Conservation (phyloP, 2,888 invertebrate genomes). For the Neelides folsomi region DNA sequence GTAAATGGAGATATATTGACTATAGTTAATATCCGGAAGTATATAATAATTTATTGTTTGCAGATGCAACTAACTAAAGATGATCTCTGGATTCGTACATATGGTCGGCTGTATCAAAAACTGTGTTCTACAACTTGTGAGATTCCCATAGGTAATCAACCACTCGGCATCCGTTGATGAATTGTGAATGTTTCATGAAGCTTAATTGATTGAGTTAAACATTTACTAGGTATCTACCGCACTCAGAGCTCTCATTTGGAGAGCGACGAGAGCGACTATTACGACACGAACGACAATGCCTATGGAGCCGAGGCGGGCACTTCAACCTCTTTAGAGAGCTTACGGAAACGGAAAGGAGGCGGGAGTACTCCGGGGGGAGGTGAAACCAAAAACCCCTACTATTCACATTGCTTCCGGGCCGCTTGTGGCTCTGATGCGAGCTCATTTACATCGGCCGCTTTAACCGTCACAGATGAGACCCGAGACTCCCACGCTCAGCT, state of each 20-base stretch:
- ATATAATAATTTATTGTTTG: constrained; percentile 31
- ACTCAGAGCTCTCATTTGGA: constrained; percentile 62
- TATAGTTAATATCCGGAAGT: neutral
- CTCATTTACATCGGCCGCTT: constrained; percentile 28
- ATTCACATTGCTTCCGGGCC: constrained; percentile 23
- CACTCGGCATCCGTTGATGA: neutral
- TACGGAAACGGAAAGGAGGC: neutral
- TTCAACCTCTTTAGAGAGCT: constrained; percentile 6
- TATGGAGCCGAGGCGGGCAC: constrained; percentile 11
- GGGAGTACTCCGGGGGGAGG: constrained; percentile 5
- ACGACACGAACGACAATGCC: constrained; percentile 13
- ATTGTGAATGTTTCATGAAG: neutral
- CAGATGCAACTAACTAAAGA: constrained; percentile 94
- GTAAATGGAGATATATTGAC: neutral
- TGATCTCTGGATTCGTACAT: constrained; percentile 97
- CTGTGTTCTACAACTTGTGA: constrained; percentile 94
- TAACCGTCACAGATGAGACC: constrained; percentile 44
- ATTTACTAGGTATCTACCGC: constrained; percentile 61
- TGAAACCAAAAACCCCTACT: constrained; percentile 13
- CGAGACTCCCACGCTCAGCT: constrained; percentile 78
- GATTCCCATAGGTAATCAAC: constrained; percentile 66
- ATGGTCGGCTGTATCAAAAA: constrained; percentile 94
- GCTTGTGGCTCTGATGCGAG: constrained; percentile 28
- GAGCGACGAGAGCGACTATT: constrained; percentile 25
- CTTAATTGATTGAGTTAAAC: neutral